A percentile compares a stretch with the other conserved stretches of the same genome.
Evolutionary conservation across 2,888 invertebrate species (phyloP).

Genomic region (Atethmia centrago): DNA sequence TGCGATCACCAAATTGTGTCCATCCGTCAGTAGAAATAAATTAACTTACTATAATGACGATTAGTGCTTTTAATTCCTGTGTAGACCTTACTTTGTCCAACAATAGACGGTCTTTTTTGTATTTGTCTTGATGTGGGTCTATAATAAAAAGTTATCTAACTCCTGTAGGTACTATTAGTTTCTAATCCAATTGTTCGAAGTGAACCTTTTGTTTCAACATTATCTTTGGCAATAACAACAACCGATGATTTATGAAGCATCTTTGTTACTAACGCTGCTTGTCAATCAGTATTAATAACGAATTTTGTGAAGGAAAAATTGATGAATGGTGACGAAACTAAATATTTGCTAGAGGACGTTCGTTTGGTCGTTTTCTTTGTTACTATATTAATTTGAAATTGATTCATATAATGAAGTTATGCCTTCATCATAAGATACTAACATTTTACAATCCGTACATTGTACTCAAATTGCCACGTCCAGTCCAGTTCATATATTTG

Average conservation of each 20-base stretch:
- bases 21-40: too few species aligned
- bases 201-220: conserved; percentile 17
- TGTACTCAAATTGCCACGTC: background rate
- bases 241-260: conserved; percentile 56
- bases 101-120: too few species aligned
- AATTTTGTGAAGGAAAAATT: conserved; percentile 48
- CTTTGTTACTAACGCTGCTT: conserved; percentile 51
- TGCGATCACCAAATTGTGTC: too few species aligned
- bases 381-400: background rate
- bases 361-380: background rate
- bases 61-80: too few species aligned
- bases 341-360: conserved; percentile 17
- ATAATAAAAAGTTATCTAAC: too few species aligned
- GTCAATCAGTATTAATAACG: conserved; percentile 60
- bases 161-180: background rate
- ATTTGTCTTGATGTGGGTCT: too few species aligned
- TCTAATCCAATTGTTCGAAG: background rate
- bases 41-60: too few species aligned
- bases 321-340: conserved; percentile 31
- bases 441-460: background rate
- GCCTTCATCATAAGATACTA: background rate
- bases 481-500: too few species aligned
- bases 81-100: too few species aligned
- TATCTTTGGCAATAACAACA: conserved; percentile 26
- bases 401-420: background rate